Conservation (phyloP, 2,888 invertebrate genomes). For the Perithous albicinctus region DNA sequence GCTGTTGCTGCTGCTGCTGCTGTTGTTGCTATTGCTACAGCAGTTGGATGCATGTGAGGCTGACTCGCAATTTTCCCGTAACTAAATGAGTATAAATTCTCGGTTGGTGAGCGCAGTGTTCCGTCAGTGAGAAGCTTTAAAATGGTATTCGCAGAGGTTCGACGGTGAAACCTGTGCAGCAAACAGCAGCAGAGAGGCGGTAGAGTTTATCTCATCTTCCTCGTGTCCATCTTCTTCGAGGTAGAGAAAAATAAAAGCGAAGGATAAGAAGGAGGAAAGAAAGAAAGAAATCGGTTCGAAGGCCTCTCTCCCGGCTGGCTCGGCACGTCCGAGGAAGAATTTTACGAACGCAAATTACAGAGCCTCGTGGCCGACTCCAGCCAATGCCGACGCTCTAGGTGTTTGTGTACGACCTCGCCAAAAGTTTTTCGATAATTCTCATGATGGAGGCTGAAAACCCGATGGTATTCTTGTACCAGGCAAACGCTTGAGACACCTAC, state of each 20-base stretch:
- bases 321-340: conserved; percentile 55
- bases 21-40: no score
- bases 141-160: conserved; percentile 64
- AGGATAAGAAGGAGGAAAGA: conserved; percentile 28
- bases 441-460: conserved; percentile 25
- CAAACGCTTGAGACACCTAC: conserved; percentile 18
- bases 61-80: conserved; percentile 79
- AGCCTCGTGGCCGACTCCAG: conserved; percentile 80
- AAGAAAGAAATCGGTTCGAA: conserved; percentile 62
- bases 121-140: conserved; percentile 71
- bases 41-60: conserved; percentile 47
- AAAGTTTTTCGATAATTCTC: conserved; percentile 59
- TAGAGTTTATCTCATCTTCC: conserved; percentile 41
- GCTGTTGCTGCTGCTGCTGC: not conserved
- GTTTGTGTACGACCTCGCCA: conserved; percentile 53
- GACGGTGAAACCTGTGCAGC: conserved; percentile 22
- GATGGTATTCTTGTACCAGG: conserved; percentile 56
- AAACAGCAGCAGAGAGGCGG: conserved; percentile 28
- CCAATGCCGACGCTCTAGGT: conserved; percentile 78
- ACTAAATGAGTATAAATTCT: conserved; percentile 83
- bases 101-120: conserved; percentile 73
- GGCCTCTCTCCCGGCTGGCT: conserved; percentile 25
- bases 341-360: conserved; percentile 85
- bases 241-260: conserved; percentile 45
- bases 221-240: not conserved